Base-by-base conservation (phyloP, 2,888 invertebrate species). In the Isotomurus palustris region DNA sequence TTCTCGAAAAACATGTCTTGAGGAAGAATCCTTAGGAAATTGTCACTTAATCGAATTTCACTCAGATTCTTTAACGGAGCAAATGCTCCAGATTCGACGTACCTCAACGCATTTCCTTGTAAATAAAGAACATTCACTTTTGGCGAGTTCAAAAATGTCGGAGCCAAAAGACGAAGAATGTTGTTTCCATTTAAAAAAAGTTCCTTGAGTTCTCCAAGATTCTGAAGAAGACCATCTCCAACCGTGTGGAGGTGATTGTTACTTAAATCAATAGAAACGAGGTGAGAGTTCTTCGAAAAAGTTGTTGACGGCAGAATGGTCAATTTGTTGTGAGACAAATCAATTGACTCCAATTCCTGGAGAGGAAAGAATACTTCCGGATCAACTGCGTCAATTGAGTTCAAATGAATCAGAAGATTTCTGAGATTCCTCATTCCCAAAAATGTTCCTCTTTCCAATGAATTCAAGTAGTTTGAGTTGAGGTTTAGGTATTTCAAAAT, bases 161-260 rank as follows among this genome's bases (percentile, higher is more conserved):
- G 86, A 5, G 84, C 82, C 0, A 88, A 84, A 69, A 93, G 81
- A 73, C 90, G 88, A 28, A 91, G 77, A 59, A 93, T 87, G 75
- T 92, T 92, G 74, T 93, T 93, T 76, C 91, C 91, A 1, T 88
- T 86, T 19, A 92, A 78, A 74, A 90, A 90, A 59, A 92, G 78
- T 76, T 93, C 92, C 50, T 85, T 82, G 24, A 93, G 78, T 62
- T 87, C 85, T 0, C 84, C 85, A 50, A 92, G 78, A 73, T 86
- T 84, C 38, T 87, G 83, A 76, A 93, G 91, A 1, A 91, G 84
- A 1, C 89, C 89, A 32, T 68, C 68, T 63, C 84, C 82, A 19
- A 93, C 85, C 68, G 86, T 83, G 75, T 91, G 91, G 49, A 93
- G 82, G 74, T 92, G 92, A 76, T 93, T 93, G 75, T 90, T 86